Base-by-base conservation (phyloP, 2,888 invertebrate genomes). In the Parthenolecanium corni region DNA sequence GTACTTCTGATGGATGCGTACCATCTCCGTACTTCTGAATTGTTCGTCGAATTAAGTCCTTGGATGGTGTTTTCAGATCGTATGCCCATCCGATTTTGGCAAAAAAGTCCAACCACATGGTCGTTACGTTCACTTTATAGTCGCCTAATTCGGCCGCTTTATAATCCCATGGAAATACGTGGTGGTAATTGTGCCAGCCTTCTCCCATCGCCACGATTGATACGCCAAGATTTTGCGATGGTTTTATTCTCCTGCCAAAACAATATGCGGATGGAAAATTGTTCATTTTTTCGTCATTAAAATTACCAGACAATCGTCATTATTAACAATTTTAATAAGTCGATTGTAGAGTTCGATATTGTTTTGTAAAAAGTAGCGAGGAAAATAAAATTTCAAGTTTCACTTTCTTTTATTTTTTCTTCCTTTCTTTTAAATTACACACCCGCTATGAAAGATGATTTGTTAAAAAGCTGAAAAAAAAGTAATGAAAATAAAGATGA, bases 101-200 rank as follows among this genome's bases (percentile, higher is more conserved):
- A 71, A 75, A 76, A 52, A 74, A 71, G 68, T 82, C 80, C 65
- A 82, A 79, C 69, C 80, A 77, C 9, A 75, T 71, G 0, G 80
- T 80, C 1, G 81, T 80, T 0, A 75, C 49, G 68, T 82, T 82
- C 56, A 73, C 68, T 31, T 69, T 69, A 67, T 75, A 75, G 47
- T 73, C 70, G 12, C 88, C 88, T n/a, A 89, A 76, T 73, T 94
- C 93, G 3, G 89, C 85, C 23, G 92, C 86, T 71, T 89, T 86
- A 79, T 93, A 93, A 74, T 93, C 93, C 85, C 89, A 89, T 0
- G 92, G 92, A 74, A 93, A 93, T 0, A 86, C 85, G 74, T 93
- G 93, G 73, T 93, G 93, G 74, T 89, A 93, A 75, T 93, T 93
- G 76, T 93, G 93, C 87, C 89, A 94, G 6, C 93, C 93, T 73